phyloP scores from a whole-genome alignment of 2,888 invertebrate genomes.

The Timema cristinae region DNA sequence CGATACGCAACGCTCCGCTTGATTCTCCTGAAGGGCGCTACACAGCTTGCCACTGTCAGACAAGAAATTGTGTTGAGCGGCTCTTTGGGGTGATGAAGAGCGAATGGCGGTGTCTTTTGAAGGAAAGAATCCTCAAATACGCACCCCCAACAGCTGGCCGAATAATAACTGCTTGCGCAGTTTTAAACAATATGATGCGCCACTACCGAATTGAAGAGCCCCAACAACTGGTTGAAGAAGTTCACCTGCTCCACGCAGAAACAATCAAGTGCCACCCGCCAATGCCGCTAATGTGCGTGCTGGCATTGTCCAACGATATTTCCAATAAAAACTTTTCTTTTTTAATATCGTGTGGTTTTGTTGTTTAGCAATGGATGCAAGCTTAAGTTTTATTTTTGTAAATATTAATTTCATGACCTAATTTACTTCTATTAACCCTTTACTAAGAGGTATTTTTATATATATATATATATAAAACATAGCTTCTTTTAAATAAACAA shows the following conservation, averaged over 20 bases:
- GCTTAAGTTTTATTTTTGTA: too few species aligned
- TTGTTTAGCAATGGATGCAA: too few species aligned
- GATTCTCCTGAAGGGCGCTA: not conserved
- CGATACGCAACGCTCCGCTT: not conserved
- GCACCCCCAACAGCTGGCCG: not conserved
- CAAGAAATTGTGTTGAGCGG: slow-evolving; percentile 1
- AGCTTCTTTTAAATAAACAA: too few species aligned
- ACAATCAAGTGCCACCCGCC: not conserved
- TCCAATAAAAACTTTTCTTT: not conserved
- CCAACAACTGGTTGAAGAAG: not conserved
- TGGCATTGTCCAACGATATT: not conserved
- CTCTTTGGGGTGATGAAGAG: not conserved
- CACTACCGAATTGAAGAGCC: slow-evolving; percentile 4
- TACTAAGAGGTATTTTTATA: too few species aligned
- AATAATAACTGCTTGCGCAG: not conserved
- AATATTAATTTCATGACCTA: too few species aligned
- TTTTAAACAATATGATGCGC: slow-evolving; percentile 8
- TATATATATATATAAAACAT: too few species aligned
- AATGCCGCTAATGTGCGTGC: slow-evolving; percentile 4
- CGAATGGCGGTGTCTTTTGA: not conserved
- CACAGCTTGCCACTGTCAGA: not conserved
- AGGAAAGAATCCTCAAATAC: not conserved
- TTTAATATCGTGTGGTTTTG: not conserved
- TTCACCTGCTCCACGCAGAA: not conserved
- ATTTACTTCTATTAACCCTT: too few species aligned